A percentile compares a stretch with the other conserved stretches of the same genome.
Conservation (phyloP, 2,888 invertebrate genomes). For the Diadegma fenestrale region DNA sequence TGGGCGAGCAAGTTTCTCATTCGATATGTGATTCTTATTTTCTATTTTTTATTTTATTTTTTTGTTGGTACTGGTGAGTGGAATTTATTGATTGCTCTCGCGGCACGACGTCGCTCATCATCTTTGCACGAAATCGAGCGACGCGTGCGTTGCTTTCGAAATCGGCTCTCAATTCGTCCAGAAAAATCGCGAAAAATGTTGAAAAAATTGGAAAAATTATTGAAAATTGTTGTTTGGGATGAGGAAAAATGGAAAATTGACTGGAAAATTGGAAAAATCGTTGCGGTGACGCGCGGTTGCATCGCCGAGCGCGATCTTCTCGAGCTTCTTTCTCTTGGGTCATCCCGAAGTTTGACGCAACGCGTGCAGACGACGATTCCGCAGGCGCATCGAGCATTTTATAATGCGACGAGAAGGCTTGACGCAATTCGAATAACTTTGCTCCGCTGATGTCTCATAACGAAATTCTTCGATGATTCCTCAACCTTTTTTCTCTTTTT, state of each 20-base stretch:
- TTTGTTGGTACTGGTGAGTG: not conserved
- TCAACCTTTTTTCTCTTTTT: not conserved
- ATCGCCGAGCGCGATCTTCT: slow-evolving; percentile 19
- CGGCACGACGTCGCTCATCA: slow-evolving; percentile 40
- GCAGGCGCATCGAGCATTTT: slow-evolving; percentile 16
- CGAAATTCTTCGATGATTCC: not conserved
- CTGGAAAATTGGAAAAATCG: not conserved
- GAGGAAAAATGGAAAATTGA: not conserved
- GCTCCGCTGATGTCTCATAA: not conserved
- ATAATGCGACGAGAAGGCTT: not conserved
- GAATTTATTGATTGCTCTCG: slow-evolving; percentile 64
- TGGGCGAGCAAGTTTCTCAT: not conserved
- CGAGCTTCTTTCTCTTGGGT: slow-evolving; percentile 1
- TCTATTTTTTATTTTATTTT: not conserved
- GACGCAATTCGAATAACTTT: slow-evolving; percentile 39
- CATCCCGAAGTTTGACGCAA: slow-evolving; percentile 32
- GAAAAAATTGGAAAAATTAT: not conserved
- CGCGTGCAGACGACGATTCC: slow-evolving; percentile 36
- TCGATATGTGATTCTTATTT: not conserved
- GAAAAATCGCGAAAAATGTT: too few species aligned
- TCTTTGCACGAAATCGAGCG: slow-evolving; percentile 43
- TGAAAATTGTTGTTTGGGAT: too few species aligned
- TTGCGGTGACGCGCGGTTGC: slow-evolving; percentile 45
- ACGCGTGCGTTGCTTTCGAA: not conserved
- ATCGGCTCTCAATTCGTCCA: too few species aligned